Conservation (phyloP, 2,888 invertebrate species). For the Schizaphis graminum region DNA sequence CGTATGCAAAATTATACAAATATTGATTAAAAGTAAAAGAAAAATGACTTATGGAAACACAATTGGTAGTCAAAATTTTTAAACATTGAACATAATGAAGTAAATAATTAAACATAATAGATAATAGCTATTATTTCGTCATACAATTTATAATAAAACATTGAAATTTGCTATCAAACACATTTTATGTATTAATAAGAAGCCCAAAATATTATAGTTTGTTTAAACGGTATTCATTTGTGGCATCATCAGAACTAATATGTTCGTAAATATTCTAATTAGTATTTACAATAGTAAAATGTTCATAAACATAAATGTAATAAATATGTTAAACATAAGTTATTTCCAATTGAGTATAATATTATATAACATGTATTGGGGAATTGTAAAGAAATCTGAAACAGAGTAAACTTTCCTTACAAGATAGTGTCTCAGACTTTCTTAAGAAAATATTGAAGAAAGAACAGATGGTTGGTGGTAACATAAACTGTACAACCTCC, state of each 20-base stretch:
- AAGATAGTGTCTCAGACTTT: constrained; percentile 44
- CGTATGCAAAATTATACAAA: constrained; percentile 5
- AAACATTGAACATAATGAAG: constrained; percentile 33
- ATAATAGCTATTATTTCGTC: constrained; percentile 24
- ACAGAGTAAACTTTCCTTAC: background rate
- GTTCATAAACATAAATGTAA: constrained; percentile 2
- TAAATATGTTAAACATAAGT: constrained; percentile 19
- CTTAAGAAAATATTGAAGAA: constrained; percentile 31
- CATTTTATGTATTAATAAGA: constrained; percentile 16
- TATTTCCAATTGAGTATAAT: constrained; percentile 37
- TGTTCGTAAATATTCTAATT: background rate
- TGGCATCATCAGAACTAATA: constrained; percentile 50
- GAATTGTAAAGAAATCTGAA: background rate
- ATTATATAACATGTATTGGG: background rate
- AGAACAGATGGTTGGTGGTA: background rate
- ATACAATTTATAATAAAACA: background rate
- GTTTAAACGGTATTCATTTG: constrained; percentile 14
- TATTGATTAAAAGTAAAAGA: constrained; percentile 1
- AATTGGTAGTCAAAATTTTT: constrained; percentile 38
- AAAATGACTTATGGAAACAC: constrained; percentile 36
- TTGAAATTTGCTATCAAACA: constrained; percentile 19
- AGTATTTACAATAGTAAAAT: constrained; percentile 40
- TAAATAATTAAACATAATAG: constrained; percentile 28
- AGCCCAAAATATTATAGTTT: constrained; percentile 38
- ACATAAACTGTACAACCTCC: background rate